Percentiles rank a stretch among this genome's conserved stretches.
Conservation (phyloP, 2,113 vertebrate species). For the Echinops telfairi region DNA sequence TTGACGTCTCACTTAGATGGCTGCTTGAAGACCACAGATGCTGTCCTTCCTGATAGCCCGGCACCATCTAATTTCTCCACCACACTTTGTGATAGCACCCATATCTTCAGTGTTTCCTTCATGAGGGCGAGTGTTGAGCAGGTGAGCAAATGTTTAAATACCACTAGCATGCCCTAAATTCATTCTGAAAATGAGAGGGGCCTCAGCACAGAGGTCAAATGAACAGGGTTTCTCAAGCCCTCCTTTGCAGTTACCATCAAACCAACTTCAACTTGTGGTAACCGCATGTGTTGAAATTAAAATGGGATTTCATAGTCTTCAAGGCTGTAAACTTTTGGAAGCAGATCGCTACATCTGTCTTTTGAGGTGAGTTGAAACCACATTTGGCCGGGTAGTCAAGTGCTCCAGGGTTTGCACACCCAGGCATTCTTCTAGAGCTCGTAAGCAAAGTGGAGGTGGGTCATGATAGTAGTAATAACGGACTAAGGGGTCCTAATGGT, state of each 20-base stretch:
- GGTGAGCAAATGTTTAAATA: background rate
- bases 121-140: background rate
- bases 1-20: no score
- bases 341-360: background rate
- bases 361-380: background rate
- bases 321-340: background rate
- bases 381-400: background rate
- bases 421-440: background rate
- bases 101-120: no score
- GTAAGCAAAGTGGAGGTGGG: background rate
- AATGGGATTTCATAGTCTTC: background rate
- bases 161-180: background rate
- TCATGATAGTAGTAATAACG: background rate
- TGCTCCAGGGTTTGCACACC: background rate
- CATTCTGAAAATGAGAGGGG: background rate
- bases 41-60: no score
- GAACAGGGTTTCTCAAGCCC: background rate
- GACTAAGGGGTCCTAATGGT: background rate
- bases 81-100: no score
- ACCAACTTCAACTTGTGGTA: background rate
- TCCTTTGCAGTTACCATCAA: background rate
- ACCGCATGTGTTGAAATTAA: background rate
- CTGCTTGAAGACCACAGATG: no score
- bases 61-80: no score
- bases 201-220: background rate